These are phyloP conservation scores for Notolepis coatsorum DNA, from an alignment of 2,797 vertebrate species.

Conservation along the genomic window DNA sequence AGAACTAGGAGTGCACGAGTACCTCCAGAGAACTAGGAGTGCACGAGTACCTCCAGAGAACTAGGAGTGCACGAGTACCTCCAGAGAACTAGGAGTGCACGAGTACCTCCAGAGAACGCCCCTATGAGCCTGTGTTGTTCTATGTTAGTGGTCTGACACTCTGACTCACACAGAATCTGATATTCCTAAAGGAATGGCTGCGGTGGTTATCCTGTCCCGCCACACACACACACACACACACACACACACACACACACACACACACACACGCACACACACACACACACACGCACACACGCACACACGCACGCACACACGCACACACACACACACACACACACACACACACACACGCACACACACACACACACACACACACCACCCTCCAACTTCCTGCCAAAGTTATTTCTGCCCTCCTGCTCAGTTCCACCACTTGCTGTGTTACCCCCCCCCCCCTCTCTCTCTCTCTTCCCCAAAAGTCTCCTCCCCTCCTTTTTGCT, in stretches of 20 bases:
- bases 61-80: slow-evolving; percentile 26
- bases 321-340: slow-evolving; percentile 5
- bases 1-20: too few relatives aligned
- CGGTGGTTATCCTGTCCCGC: slow-evolving; percentile 29
- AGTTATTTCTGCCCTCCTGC: slow-evolving; percentile 9
- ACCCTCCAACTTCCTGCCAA: background rate
- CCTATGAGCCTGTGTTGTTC: slow-evolving; percentile 23
- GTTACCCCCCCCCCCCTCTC: slow-evolving; percentile 26
- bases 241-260: background rate
- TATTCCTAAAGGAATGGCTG: slow-evolving; percentile 57
- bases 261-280: background rate
- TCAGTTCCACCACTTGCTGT: slow-evolving; percentile 24
- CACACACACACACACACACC: slow-evolving; percentile 16
- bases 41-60: slow-evolving; percentile 39
- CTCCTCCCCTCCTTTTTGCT: slow-evolving; percentile 10
- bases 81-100: slow-evolving; percentile 27
- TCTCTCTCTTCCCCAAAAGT: too few relatives aligned
- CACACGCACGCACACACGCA: slow-evolving; percentile 11
- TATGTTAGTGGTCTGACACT: slow-evolving; percentile 63
- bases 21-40: slow-evolving; percentile 17
- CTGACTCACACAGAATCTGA: slow-evolving; percentile 57
- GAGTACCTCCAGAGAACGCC: slow-evolving; percentile 39
- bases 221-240: slow-evolving; percentile 9
- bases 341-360: slow-evolving; percentile 1
- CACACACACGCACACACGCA: slow-evolving; percentile 23